A percentile compares a stretch with the other conserved stretches of the same genome.
Conservation (phyloP, 2,113 vertebrate species). For the Garra rufa region DNA sequence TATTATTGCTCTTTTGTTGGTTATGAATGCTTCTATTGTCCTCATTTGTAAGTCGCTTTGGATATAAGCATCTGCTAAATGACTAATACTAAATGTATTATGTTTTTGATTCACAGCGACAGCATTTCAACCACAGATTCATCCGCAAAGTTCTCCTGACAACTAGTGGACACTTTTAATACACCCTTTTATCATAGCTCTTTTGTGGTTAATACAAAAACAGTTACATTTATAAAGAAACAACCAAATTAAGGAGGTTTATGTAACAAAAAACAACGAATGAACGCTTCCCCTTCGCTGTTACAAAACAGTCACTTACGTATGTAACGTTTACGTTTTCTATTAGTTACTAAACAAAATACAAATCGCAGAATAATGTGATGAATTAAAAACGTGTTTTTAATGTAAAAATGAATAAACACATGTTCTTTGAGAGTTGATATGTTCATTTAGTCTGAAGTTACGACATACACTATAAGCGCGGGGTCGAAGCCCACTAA, state of each 20-base stretch:
- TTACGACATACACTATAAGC: not conserved
- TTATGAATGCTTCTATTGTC: too few relatives aligned
- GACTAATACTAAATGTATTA: not conserved
- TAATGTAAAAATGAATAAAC: not conserved
- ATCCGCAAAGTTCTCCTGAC: not conserved
- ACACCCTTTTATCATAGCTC: not conserved
- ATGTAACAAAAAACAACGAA: not conserved
- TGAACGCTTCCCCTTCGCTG: not conserved
- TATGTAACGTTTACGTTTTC: too few relatives aligned
- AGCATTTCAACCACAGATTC: not conserved
- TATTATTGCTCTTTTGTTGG: too few relatives aligned
- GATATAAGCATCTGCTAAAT: too few relatives aligned
- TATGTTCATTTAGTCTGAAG: not conserved
- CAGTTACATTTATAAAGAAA: not conserved
- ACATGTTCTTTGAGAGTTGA: not conserved
- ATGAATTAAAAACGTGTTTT: not conserved
- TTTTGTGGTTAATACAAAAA: not conserved
- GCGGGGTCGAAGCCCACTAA: not conserved
- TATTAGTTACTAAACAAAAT: not conserved
- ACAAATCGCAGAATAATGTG: not conserved
- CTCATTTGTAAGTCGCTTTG: too few relatives aligned
- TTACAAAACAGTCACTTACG: not conserved
- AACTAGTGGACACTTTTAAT: slow-evolving; percentile 14
- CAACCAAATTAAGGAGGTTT: not conserved
- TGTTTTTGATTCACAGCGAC: not conserved